phyloP scores from a whole-genome alignment of 2,797 vertebrate genomes.

The Melanogrammus aeglefinus region DNA sequence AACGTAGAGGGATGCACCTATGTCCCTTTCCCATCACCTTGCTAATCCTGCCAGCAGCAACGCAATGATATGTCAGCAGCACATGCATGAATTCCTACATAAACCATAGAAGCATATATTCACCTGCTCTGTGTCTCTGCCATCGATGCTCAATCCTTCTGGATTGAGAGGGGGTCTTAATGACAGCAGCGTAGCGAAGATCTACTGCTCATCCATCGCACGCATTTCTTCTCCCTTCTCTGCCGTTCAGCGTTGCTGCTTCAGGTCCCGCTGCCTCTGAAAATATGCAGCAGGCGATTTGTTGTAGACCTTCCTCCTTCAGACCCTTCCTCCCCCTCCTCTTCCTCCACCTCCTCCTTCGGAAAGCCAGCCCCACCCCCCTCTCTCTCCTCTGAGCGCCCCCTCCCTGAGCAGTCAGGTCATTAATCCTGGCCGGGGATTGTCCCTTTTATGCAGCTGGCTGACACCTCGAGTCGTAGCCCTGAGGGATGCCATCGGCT shows the following conservation, averaged over 20 bases:
- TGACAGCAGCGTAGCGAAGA: constrained; percentile 20
- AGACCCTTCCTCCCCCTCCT: constrained; percentile 21
- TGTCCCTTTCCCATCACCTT: constrained; percentile 26
- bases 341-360: constrained; percentile 44
- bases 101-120: constrained; percentile 19
- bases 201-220: constrained; percentile 33
- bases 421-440: constrained; percentile 10
- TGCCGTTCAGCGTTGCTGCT: constrained; percentile 38
- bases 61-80: not conserved
- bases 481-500: not conserved
- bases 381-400: constrained; percentile 20
- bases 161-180: constrained; percentile 19
- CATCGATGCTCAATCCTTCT: constrained; percentile 40
- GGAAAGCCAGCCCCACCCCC: constrained; percentile 37
- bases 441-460: not conserved
- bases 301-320: constrained; percentile 28
- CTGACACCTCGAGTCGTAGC: not conserved
- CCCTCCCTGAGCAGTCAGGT: constrained; percentile 27
- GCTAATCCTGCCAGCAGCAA: constrained; percentile 21
- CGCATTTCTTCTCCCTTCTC: constrained; percentile 45
- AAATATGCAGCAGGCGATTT: constrained; percentile 54
- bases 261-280: constrained; percentile 47
- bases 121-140: constrained; percentile 38
- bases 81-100: constrained; percentile 14
- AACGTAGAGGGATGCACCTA: constrained; percentile 5